Conservation (phyloP, 2,797 vertebrate species). For the Semaprochilodus insignis region DNA sequence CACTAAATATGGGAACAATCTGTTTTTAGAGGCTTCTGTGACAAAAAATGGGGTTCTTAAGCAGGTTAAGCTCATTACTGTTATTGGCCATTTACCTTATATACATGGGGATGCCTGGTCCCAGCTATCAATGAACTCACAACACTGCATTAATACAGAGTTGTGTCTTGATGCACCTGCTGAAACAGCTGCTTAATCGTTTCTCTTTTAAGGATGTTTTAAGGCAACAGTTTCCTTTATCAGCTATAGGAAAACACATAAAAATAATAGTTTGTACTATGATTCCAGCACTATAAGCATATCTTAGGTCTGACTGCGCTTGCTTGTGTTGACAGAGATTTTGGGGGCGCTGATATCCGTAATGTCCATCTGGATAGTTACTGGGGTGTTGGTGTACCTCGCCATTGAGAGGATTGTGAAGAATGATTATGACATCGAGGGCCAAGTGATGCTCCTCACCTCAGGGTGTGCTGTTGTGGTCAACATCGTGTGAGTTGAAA, state of each 20-base stretch:
- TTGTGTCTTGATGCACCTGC: background rate
- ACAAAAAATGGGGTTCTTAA: too few relatives aligned
- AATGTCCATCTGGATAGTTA: slow-evolving; percentile 96
- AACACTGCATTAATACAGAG: background rate
- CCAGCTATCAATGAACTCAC: too few relatives aligned
- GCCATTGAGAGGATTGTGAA: slow-evolving; percentile 89
- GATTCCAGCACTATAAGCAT: background rate
- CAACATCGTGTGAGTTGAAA: slow-evolving; percentile 87
- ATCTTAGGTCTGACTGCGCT: background rate
- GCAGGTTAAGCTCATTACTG: too few relatives aligned
- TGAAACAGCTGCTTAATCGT: background rate
- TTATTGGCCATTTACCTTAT: too few relatives aligned
- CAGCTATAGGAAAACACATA: background rate
- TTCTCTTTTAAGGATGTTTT: too few relatives aligned
- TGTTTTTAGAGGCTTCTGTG: too few relatives aligned
- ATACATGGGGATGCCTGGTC: background rate
- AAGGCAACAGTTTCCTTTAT: too few relatives aligned
- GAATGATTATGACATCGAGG: slow-evolving; percentile 94
- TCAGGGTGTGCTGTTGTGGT: slow-evolving; percentile 89
- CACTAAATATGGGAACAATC: too few relatives aligned
- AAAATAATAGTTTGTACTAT: too few relatives aligned
- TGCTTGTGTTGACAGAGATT: slow-evolving; percentile 80
- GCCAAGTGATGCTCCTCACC: slow-evolving; percentile 90
- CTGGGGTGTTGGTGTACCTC: slow-evolving; percentile 89
- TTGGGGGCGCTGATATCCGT: slow-evolving; percentile 91